phyloP scores from a whole-genome alignment of 2,888 invertebrate species.

The Cantharis lateralis region DNA sequence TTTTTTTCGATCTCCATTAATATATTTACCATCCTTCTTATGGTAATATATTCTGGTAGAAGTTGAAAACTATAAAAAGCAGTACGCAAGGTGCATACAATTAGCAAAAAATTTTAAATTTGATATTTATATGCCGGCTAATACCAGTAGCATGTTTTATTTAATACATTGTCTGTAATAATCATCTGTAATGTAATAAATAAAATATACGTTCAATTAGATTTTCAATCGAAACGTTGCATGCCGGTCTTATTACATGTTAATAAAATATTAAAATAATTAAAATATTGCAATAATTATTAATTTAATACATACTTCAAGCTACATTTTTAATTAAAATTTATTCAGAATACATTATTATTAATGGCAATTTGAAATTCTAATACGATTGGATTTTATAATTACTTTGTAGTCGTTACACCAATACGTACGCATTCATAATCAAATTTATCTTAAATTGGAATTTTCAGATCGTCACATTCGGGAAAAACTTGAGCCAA shows the following conservation, averaged over 20 bases:
- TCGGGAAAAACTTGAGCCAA: background rate
- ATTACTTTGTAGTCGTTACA: background rate
- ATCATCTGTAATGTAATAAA: background rate
- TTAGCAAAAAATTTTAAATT: background rate
- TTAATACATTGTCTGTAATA: background rate
- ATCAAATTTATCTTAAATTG: too few relatives aligned
- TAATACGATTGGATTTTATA: background rate
- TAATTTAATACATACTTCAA: background rate
- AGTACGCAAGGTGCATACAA: background rate
- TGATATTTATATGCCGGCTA: background rate
- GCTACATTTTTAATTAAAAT: background rate
- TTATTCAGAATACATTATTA: background rate
- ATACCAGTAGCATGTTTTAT: background rate
- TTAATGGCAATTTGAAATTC: background rate
- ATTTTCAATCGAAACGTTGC: background rate
- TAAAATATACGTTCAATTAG: background rate
- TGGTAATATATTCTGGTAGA: too few relatives aligned
- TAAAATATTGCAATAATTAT: background rate
- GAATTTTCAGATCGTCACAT: too few relatives aligned
- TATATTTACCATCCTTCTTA: too few relatives aligned
- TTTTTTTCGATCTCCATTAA: too few relatives aligned
- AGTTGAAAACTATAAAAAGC: background rate
- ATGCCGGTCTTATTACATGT: background rate
- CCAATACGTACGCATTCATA: too few relatives aligned
- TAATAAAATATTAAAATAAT: background rate